Conservation (phyloP, 2,797 vertebrate genomes). For the Lycodopsis pacificus region DNA sequence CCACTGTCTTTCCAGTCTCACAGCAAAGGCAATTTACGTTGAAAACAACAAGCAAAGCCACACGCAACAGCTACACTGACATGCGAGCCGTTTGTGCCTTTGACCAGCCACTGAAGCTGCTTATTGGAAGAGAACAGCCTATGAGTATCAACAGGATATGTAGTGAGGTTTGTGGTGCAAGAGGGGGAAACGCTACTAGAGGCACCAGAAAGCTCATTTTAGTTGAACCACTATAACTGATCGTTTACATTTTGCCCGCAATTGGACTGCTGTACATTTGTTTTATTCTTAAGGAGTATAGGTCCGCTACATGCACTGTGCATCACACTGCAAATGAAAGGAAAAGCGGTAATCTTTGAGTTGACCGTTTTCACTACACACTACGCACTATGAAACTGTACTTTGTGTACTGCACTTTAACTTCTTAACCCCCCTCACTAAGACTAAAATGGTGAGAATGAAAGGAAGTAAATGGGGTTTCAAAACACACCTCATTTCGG, state of each 20-base stretch:
- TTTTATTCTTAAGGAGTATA: not conserved
- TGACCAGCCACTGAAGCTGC: slow-evolving; percentile 34
- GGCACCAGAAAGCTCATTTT: not conserved
- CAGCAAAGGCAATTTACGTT: too few species aligned
- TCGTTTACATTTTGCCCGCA: too few species aligned
- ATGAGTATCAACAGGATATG: slow-evolving; percentile 9
- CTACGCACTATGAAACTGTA: not conserved
- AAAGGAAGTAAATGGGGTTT: slow-evolving; percentile 7
- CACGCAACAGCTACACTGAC: too few species aligned
- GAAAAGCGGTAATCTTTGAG: not conserved
- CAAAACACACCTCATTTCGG: slow-evolving; percentile 21
- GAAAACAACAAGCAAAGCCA: too few species aligned
- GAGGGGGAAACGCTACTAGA: rapidly evolving
- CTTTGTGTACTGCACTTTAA: not conserved
- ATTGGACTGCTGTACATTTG: not conserved
- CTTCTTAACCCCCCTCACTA: not conserved
- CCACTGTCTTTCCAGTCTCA: too few species aligned
- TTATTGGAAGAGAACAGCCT: slow-evolving; percentile 11
- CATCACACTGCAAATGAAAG: not conserved
- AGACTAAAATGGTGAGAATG: not conserved
- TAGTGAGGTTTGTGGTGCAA: not conserved
- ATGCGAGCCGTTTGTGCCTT: not conserved
- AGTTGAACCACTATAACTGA: not conserved
- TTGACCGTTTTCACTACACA: not conserved
- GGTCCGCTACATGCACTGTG: not conserved